A percentile compares a stretch with the other conserved stretches of the same genome.
phyloP scores from a whole-genome alignment of 1,140 invertebrate species.

The Brachionus rubens region DNA sequence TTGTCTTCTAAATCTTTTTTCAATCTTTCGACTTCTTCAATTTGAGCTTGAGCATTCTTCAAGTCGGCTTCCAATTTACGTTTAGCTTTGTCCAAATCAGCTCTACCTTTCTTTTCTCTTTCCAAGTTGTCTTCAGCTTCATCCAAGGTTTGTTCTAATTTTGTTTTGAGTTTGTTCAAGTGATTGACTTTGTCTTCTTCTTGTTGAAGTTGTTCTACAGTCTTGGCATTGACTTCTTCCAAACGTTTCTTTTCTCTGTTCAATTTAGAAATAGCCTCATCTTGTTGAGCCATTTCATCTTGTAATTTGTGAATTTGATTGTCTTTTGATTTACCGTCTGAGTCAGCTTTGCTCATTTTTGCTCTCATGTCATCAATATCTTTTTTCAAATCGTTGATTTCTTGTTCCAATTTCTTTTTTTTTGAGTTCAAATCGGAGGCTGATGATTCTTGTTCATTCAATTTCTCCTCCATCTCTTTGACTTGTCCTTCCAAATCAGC shows the following conservation, averaged over 20 bases:
- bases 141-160: slow-evolving; percentile 93
- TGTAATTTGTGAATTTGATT: slow-evolving; percentile 86
- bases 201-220: slow-evolving; percentile 88
- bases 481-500: slow-evolving; percentile 90
- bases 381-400: slow-evolving; percentile 87
- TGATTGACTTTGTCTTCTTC: slow-evolving; percentile 99
- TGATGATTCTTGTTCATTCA: slow-evolving; percentile 90
- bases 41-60: slow-evolving; percentile 95
- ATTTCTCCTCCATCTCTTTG: slow-evolving; percentile 90
- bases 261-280: slow-evolving; percentile 97
- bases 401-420: slow-evolving; percentile 93
- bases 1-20: slow-evolving; percentile 94
- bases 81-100: slow-evolving; percentile 94
- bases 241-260: slow-evolving; percentile 98
- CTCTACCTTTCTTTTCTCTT: slow-evolving; percentile 95
- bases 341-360: slow-evolving; percentile 75
- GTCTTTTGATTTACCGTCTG: slow-evolving; percentile 96
- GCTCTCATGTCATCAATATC: slow-evolving; percentile 92
- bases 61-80: slow-evolving; percentile 89
- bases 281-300: slow-evolving; percentile 93
- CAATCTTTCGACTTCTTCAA: slow-evolving; percentile 91
- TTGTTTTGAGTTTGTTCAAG: slow-evolving; percentile 95
- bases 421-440: slow-evolving; percentile 82
- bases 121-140: slow-evolving; percentile 94
- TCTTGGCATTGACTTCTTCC: slow-evolving; percentile 90